Base-by-base conservation (phyloP, 2,797 vertebrate species). In the Acipenser transmontanus region DNA sequence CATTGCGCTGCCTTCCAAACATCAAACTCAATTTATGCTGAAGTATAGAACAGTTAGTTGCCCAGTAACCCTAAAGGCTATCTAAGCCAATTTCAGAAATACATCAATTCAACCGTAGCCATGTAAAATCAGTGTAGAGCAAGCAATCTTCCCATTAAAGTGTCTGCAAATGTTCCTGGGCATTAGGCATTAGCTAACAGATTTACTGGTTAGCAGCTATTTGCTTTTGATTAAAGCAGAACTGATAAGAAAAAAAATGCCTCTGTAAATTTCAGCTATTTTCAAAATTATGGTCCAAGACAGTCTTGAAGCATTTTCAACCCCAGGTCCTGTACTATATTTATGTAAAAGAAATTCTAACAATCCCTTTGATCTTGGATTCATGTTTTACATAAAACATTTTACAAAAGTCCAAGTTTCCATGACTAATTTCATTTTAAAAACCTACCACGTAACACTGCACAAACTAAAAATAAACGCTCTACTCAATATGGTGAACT, bases 201-300 rank as follows among this genome's bases (percentile, higher is more conserved):
- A 62, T 69, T 51, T 65, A 50, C 7, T 70, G 48, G 47, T 69
- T 60, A 34, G 9, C 1, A 61, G 50, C 60, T 17, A 63, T 66
- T 70, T 69, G n/a, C 14, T 14, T 48, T 6, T 7, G 52, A 66
- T 54, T 20, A 59, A 61, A 54, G 59, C 6, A 52, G 7, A 57
- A 48, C 49, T 54, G 50, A 51, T 51, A 49, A 34, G 11, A 47
- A 65, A 51, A 61, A 9, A 65, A 70, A 66, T 66, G 59, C 63
- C 47, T 66, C 54, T 64, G 8, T 9, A 63, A 54, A 4, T n/a
- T 49, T 49, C 12, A 57, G 7, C 6, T 48, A 12, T 14, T 65
- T 51, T 6, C 4, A 34, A 34, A 34, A 34, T 34, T 34, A 34
- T 34, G 34, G 34, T 34, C 34, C 4, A 34, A 34, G 34, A 34